Percentiles rank a stretch among this genome's conserved stretches.
Conservation (phyloP, 2,113 vertebrate genomes). For the Diphyllodes magnificus region DNA sequence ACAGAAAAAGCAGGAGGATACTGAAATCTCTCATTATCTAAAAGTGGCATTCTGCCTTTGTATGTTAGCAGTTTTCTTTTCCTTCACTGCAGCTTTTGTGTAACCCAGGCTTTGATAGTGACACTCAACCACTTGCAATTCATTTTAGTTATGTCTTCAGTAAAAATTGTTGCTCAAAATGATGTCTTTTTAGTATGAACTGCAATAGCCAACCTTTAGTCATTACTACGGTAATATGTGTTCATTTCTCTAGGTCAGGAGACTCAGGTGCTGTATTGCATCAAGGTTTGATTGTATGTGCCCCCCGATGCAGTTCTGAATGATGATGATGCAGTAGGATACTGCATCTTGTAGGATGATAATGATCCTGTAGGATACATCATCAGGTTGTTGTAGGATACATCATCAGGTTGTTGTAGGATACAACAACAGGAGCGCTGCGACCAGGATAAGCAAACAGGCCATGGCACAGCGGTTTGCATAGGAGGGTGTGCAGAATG, state of each 20-base stretch:
- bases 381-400: not conserved
- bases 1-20: not conserved
- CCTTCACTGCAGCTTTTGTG: not conserved
- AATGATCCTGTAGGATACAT: not conserved
- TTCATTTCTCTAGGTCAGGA: not conserved
- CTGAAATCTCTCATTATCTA: constrained; percentile 1
- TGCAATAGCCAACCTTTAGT: not conserved
- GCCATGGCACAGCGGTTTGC: fast-evolving
- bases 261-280: not conserved
- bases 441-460: not conserved
- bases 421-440: not conserved
- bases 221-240: not conserved
- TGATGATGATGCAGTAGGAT: not conserved
- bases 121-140: not conserved
- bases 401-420: not conserved
- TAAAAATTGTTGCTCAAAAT: not conserved
- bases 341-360: not conserved
- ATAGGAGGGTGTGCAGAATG: not conserved
- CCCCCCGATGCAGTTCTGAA: not conserved
- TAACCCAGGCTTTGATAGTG: not conserved
- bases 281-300: not conserved
- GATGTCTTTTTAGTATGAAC: not conserved
- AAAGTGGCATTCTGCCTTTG: not conserved
- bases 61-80: not conserved
- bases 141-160: not conserved